Conservation (phyloP, 37 sponge, comb jelly and placozoan species). For the Corticium candelabrum region DNA sequence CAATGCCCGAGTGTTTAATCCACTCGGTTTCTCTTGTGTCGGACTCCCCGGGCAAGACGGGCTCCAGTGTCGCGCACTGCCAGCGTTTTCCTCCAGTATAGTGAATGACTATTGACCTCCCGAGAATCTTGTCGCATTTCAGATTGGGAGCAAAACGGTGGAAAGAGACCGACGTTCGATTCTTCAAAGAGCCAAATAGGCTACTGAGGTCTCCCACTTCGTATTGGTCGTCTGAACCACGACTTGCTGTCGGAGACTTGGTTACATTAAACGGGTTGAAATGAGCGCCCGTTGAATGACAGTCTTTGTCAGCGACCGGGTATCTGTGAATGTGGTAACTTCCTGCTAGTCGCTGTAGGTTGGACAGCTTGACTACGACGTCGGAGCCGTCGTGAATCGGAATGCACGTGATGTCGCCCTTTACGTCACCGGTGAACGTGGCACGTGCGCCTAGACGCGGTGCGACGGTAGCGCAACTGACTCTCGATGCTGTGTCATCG, state of each 20-base stretch:
- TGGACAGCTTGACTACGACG: background rate
- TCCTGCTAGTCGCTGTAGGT: background rate
- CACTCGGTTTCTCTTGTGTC: too few species aligned
- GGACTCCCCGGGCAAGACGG: background rate
- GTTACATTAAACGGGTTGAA: background rate
- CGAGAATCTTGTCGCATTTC: background rate
- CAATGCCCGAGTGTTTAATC: background rate
- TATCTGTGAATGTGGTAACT: background rate
- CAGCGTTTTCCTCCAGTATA: background rate
- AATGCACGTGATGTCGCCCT: background rate
- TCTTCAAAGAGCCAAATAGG: background rate
- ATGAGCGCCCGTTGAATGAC: background rate
- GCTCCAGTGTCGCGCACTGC: background rate
- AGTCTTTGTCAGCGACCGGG: background rate
- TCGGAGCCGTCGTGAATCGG: background rate
- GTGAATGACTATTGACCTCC: background rate
- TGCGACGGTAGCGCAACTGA: background rate
- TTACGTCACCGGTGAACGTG: background rate
- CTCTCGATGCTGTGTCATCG: background rate
- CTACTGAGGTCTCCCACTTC: background rate
- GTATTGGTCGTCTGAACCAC: too few species aligned
- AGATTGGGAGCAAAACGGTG: background rate
- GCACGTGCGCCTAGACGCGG: background rate
- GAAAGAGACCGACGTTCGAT: background rate
- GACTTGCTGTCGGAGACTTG: too few species aligned